Evolutionary conservation across 1,140 invertebrate genomes (phyloP).

Genomic region (Drosophila arizonae): DNA sequence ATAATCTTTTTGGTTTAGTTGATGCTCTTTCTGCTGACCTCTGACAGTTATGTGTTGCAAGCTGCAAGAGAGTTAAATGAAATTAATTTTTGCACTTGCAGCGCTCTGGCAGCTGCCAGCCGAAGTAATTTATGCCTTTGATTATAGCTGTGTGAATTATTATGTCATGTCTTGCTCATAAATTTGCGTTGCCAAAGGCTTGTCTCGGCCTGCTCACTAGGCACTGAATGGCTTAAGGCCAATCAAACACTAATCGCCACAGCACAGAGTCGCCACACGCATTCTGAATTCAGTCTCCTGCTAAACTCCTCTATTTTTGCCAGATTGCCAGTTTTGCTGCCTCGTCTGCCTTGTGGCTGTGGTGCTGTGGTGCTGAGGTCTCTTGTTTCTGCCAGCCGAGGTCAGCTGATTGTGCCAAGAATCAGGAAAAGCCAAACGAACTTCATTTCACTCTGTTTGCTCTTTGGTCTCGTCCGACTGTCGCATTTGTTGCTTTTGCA

Average conservation of each 20-base stretch:
- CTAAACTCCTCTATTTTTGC: slow-evolving; percentile 6
- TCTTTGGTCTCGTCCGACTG: slow-evolving; percentile 27
- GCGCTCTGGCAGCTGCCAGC: slow-evolving; percentile 37
- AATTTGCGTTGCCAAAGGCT: slow-evolving; percentile 26
- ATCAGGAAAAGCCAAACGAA: slow-evolving; percentile 40
- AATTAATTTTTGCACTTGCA: slow-evolving; percentile 64
- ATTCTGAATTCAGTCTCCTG: not conserved
- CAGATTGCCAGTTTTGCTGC: slow-evolving; percentile 8
- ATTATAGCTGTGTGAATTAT: slow-evolving; percentile 42
- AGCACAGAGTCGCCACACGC: not conserved
- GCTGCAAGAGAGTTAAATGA: slow-evolving; percentile 44
- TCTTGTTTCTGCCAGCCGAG: not conserved
- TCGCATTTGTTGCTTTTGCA: slow-evolving; percentile 40
- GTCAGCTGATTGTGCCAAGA: slow-evolving; percentile 25
- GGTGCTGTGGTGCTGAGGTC: slow-evolving; percentile 3
- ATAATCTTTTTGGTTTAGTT: slow-evolving; percentile 44
- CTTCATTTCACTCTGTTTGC: slow-evolving; percentile 35
- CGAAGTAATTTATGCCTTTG: slow-evolving; percentile 57
- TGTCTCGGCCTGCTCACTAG: not conserved
- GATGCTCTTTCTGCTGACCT: slow-evolving; percentile 42
- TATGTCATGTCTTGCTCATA: slow-evolving; percentile 32
- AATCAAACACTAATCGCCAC: slow-evolving; percentile 44
- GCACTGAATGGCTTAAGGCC: not conserved
- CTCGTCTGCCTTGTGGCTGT: not conserved
- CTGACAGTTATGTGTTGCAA: slow-evolving; percentile 28